These are phyloP conservation scores for Gymnarchus niloticus DNA, from an alignment of 2,113 vertebrate species.

Conservation along the genomic window DNA sequence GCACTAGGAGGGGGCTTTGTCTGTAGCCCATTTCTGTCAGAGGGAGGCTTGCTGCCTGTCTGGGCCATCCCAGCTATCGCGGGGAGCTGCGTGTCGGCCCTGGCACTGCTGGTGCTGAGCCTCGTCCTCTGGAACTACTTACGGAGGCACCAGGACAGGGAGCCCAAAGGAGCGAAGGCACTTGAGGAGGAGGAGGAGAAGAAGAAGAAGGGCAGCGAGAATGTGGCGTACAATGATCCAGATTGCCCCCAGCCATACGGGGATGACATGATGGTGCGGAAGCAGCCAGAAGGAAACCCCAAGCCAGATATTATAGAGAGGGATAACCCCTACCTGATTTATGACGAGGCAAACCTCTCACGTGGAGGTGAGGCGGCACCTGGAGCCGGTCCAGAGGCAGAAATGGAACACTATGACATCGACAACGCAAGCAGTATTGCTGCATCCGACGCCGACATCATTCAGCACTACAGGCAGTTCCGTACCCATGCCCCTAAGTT, in stretches of 20 bases:
- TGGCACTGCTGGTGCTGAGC: conserved; percentile 83
- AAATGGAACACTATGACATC: conserved; percentile 93
- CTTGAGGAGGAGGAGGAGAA: conserved; percentile 75
- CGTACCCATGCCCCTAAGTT: conserved; percentile 92
- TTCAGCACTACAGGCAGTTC: conserved; percentile 96
- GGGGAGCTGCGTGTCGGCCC: conserved; percentile 80
- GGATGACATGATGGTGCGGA: conserved; percentile 88
- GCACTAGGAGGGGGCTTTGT: conserved; percentile 61
- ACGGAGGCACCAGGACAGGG: conserved; percentile 66
- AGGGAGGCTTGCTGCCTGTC: conserved; percentile 74
- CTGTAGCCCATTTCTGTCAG: conserved; percentile 59
- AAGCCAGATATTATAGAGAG: conserved; percentile 95
- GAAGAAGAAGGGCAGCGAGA: conserved; percentile 96
- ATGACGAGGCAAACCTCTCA: conserved; percentile 82
- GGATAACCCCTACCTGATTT: conserved; percentile 93
- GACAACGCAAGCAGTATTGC: conserved; percentile 97
- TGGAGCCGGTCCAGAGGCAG: conserved; percentile 64
- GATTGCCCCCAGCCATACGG: conserved; percentile 88
- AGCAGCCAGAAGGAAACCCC: conserved; percentile 92
- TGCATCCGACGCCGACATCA: conserved; percentile 88
- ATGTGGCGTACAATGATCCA: conserved; percentile 86
- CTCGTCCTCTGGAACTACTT: conserved; percentile 91
- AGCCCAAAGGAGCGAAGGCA: conserved; percentile 79
- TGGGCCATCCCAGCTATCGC: conserved; percentile 95
- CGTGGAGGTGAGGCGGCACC: conserved; percentile 78